A percentile compares a stretch with the other conserved stretches of the same genome.
phyloP scores from a whole-genome alignment of 2,888 invertebrate genomes.

The Idaea biselata region DNA sequence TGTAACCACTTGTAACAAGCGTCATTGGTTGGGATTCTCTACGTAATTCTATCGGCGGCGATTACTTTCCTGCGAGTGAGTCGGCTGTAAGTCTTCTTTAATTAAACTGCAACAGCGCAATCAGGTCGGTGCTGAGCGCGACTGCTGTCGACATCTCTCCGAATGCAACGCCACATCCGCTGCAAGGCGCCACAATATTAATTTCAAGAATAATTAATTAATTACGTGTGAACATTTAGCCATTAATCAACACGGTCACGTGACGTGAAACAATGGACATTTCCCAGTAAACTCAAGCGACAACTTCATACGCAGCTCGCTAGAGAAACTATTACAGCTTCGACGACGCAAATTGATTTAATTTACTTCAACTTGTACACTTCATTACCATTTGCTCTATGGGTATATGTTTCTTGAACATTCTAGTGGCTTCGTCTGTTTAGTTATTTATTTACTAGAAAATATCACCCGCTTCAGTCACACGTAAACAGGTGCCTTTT shows the following conservation, averaged over 20 bases:
- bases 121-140: slow-evolving; percentile 42
- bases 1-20: slow-evolving; percentile 30
- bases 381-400: slow-evolving; percentile 32
- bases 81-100: slow-evolving; percentile 61
- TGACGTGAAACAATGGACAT: slow-evolving; percentile 27
- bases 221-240: slow-evolving; percentile 59
- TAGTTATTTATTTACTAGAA: background rate
- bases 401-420: slow-evolving; percentile 14
- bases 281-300: slow-evolving; percentile 23
- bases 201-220: slow-evolving; percentile 72
- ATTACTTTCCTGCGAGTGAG: slow-evolving; percentile 34
- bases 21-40: slow-evolving; percentile 45
- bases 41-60: slow-evolving; percentile 31
- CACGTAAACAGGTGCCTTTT: too few species aligned
- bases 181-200: slow-evolving; percentile 71
- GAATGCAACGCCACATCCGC: slow-evolving; percentile 57
- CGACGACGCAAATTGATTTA: slow-evolving; percentile 36
- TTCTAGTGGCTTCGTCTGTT: slow-evolving; percentile 15
- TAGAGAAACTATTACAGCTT: slow-evolving; percentile 30
- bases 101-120: slow-evolving; percentile 60
- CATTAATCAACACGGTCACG: slow-evolving; percentile 64
- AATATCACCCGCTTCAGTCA: background rate
- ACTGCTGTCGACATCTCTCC: slow-evolving; percentile 39
- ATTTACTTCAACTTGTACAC: slow-evolving; percentile 31
- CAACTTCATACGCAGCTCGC: slow-evolving; percentile 14